A percentile compares a stretch with the other conserved stretches of the same genome.
Evolutionary conservation across 2,797 vertebrate species (phyloP).

Genomic region (Brachyalestes nurse): DNA sequence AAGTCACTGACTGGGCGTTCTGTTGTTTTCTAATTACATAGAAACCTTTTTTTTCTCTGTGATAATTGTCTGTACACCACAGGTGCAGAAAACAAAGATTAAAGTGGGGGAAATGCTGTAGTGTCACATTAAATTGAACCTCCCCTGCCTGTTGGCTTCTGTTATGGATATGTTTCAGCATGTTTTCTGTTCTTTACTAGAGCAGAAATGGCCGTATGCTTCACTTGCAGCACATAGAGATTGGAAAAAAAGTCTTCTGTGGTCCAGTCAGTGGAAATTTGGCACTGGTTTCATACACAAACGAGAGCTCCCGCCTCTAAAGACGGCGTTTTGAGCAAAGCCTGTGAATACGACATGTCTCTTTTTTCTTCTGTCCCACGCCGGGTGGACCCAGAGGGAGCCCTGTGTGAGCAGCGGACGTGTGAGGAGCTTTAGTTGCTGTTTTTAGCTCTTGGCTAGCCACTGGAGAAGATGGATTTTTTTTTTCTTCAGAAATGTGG

Average conservation of each 20-base stretch:
- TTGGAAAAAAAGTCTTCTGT: neutral
- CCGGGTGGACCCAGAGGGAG: neutral
- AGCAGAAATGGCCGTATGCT: no score
- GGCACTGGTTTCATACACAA: neutral
- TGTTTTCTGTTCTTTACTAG: no score
- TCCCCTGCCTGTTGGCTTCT: no score
- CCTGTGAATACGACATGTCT: neutral
- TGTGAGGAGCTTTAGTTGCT: conserved; percentile 4
- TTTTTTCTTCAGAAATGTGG: neutral
- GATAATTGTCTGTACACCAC: neutral
- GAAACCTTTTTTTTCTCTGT: neutral
- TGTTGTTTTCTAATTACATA: neutral
- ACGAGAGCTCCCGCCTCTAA: neutral
- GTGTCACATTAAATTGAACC: neutral
- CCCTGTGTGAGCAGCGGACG: neutral
- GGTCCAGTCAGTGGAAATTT: conserved; percentile 22
- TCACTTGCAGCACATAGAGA: no score
- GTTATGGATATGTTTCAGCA: no score
- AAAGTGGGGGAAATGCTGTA: neutral
- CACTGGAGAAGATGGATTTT: neutral
- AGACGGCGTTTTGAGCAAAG: neutral
- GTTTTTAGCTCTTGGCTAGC: neutral
- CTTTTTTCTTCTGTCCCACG: neutral
- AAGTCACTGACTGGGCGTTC: neutral
- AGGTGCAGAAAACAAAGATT: neutral